phyloP scores from a whole-genome alignment of 2,888 invertebrate species.

The Scaptomyza caliginosa region DNA sequence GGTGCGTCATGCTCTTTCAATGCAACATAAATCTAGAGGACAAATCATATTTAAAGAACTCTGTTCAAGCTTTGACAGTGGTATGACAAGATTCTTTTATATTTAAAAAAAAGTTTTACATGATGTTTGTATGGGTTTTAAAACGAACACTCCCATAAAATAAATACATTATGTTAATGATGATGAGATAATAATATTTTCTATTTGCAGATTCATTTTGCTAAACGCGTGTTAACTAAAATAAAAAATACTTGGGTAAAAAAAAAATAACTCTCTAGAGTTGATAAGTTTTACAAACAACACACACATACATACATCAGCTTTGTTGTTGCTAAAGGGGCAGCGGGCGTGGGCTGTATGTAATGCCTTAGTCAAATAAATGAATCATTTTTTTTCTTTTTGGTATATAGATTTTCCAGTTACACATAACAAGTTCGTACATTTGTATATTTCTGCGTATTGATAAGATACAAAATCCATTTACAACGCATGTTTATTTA shows the following conservation, averaged over 20 bases:
- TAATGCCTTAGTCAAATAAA: conserved; percentile 5
- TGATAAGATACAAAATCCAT: conserved; percentile 34
- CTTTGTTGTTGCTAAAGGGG: conserved; percentile 32
- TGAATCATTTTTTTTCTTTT: conserved; percentile 53
- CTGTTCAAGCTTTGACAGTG: too few species aligned
- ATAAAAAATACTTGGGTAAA: conserved; percentile 59
- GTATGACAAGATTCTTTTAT: too few species aligned
- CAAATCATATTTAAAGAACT: neutral
- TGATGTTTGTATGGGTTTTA: conserved; percentile 13
- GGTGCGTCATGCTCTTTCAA: neutral
- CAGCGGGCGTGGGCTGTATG: neutral
- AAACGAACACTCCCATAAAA: conserved; percentile 51
- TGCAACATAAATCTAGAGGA: neutral
- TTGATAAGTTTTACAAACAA: conserved; percentile 29
- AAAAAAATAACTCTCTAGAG: conserved; percentile 26
- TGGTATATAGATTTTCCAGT: conserved; percentile 18
- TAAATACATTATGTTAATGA: conserved; percentile 39
- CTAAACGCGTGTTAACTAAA: conserved; percentile 62
- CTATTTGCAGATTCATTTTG: conserved; percentile 73
- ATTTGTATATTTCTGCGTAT: conserved; percentile 22
- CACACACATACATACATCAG: conserved; percentile 2
- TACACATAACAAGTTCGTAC: neutral
- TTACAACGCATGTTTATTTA: conserved; percentile 19
- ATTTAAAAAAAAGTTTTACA: neutral
- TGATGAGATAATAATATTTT: conserved; percentile 74